Base-by-base conservation (phyloP, 2,888 invertebrate genomes). In the Exephanes ischioxanthus region DNA sequence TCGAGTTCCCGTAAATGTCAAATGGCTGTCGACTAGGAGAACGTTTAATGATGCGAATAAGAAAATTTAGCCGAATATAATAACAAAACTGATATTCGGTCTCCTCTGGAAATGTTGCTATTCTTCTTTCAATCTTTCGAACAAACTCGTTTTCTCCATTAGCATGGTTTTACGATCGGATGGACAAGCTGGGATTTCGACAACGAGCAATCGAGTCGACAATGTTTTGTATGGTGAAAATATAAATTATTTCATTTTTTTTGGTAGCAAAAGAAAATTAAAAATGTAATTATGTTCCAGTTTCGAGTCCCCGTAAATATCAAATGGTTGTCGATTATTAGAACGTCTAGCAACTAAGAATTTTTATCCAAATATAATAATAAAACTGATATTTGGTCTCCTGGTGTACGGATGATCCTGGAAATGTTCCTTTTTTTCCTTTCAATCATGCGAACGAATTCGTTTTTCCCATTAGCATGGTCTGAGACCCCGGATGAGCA, bases 141-240 rank as follows among this genome's bases (percentile, higher is more conserved):
- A 26, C 45, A n/a, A 33, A 68, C 73, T 81, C 75, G 30, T 81
- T 81, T 61, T 48, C 16, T 41, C 71, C 9, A 53, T 41, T 33
- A 37, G n/a, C 55, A 14, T n/a, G 33, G 55, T 70, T 85, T 82
- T 75, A 84, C 73, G 81, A 77, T 58, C 45, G n/a, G 22, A 66
- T 71, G 26, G 53, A 19, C 51, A 26, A 14, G 26, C 67, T 14
- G 16, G 75, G 61, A 53, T 78, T 78, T 73, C 11, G 6, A 33
- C 33, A 33, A 33, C 33, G 41, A 41, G 9, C 9, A 41, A 1
- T 41, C 9, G 41, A 41, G 5, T 33, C 6, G 33, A 33, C 0
- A 9, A 41, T 41, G 7, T 9, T 41, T 41, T 41, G 9, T 41
- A 5, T 41, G 41, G 7, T 41, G 3, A 41, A 9, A 41, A 41